Evolutionary conservation across 2,797 vertebrate genomes (phyloP), one percentile per base, ranked within the genome.

Genomic region (Bryconaethiops microstoma): DNA sequence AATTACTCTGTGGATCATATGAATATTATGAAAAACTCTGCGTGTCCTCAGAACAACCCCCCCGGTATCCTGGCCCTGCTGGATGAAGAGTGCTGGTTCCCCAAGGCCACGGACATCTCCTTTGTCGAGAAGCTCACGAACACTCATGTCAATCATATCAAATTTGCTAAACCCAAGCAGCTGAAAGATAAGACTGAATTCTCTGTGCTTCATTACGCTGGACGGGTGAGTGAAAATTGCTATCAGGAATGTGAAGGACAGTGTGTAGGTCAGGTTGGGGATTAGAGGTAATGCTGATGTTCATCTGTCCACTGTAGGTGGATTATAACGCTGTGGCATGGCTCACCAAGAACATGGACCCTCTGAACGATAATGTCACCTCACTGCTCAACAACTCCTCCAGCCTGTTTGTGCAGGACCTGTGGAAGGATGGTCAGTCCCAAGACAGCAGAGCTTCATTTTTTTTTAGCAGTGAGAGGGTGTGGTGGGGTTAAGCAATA

Each of bases 341-440:
- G 96, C 90, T 96, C 82, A 95, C 94, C 94, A 96, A 96, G 91
- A 96, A 96, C 87, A 96, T 96, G 96, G 96, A 96, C 84, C 96
- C 96, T 0, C 90, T 96, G 81, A 96, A 96, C 0, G 96, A 96
- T 84, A 96, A 96, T 65, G 91, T 96, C 0, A 92, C 95, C 60
- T 94, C 94, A 0, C 91, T 96, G 42, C 95, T 96, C 35, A 95
- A 96, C 88, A 95, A 96, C 82, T 96, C 95, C 0, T 94, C 92
- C 0, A 95, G 96, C 91, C 96, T 94, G 71, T 96, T 96, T 80
- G 94, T 96, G 80, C 95, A 94, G 0, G 95, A 96, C 77, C 92
- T 96, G 62, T 96, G 95, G 95, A 95, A 93, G 91, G 95, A 96
- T 85, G 95, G 95, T 52, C 29, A 29, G 29, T 29, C 29, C 29